Evolutionary conservation across 2,797 vertebrate species (phyloP), one percentile per base, ranked within the genome.

Genomic region (Gambusia yucatana): DNA sequence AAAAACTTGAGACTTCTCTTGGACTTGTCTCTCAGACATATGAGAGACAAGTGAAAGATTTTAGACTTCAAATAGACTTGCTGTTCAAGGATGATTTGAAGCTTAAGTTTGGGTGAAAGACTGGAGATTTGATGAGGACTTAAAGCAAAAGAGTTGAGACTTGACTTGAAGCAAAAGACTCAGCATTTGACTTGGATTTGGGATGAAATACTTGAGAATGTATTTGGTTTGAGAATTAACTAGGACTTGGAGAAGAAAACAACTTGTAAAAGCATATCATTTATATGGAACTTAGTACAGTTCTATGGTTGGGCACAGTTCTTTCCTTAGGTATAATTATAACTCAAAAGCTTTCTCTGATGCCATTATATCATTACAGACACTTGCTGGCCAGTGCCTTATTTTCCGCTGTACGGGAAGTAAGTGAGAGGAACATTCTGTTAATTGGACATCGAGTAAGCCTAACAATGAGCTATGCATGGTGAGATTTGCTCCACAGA

Each of bases 401-500:
- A 80, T 85, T 93, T 92, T 88, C 76, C n/a, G 36, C 82, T 46
- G 77, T 61, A 2, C 78, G 50, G 74, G 76, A 72, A 63, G 79
- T 70, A 61, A 87, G 77, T 63, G 82, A 87, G 84, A 95, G 93
- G 95, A 95, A 95, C 95, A 95, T 94, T 92, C 88, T 90, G 90
- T 91, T 94, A 95, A 94, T 94, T 95, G 93, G 92, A 94, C 92
- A 85, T 88, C 71, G 88, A 93, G 92, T 84, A 85, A 88, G 88
- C 86, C 88, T 80, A 89, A 93, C 92, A 94, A 95, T 93, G 86
- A 92, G 90, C 90, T 88, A 87, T 79, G 90, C 89, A 78, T 89
- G 90, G 90, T 61, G 90, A 92, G 91, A 91, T 91, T 92, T 91
- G 91, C 92, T 89, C 92, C 77, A 30, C 87, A 89, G 92, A 93